Percentiles rank a stretch among this genome's conserved stretches.
phyloP scores from a whole-genome alignment of 1,140 invertebrate species.

The Drosophila subpulchrella region DNA sequence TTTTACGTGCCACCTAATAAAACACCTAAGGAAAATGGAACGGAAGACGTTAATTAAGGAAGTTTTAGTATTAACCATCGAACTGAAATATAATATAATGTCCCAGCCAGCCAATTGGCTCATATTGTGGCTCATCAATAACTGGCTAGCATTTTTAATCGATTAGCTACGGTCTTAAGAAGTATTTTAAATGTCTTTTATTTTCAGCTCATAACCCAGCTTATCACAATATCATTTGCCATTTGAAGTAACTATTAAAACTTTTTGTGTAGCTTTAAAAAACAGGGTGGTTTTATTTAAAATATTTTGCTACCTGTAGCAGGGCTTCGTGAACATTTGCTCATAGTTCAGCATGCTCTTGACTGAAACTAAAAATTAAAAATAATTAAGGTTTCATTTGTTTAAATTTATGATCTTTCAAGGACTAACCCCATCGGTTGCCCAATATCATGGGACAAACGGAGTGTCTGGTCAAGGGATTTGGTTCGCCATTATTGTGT shows the following conservation, averaged over 20 bases:
- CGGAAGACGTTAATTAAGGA: conserved; percentile 27
- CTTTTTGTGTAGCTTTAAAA: conserved; percentile 11
- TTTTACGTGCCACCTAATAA: conserved; percentile 87
- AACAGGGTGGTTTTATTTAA: neutral
- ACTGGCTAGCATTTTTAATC: conserved; percentile 11
- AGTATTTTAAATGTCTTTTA: conserved; percentile 9
- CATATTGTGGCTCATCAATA: conserved; percentile 33
- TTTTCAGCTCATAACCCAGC: conserved; percentile 2
- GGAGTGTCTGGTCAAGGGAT: conserved; percentile 22
- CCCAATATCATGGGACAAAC: conserved; percentile 39
- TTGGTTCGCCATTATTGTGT: conserved; percentile 40
- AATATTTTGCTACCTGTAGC: conserved; percentile 15
- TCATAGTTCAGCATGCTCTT: conserved; percentile 13
- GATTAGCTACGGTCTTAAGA: conserved; percentile 15
- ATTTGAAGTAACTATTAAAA: conserved; percentile 17
- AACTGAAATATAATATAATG: conserved; percentile 18
- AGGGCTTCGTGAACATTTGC: conserved; percentile 29
- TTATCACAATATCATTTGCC: conserved; percentile 10
- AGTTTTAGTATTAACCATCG: neutral
- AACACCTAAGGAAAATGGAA: conserved; percentile 11
- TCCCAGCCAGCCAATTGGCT: conserved; percentile 13
- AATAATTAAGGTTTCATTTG: neutral
- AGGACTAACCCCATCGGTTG: conserved; percentile 36
- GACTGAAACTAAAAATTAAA: conserved; percentile 6
- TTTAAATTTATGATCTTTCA: accelerated